Conservation (phyloP, 1,140 invertebrate genomes). For the Proctacanthus coquilletti region DNA sequence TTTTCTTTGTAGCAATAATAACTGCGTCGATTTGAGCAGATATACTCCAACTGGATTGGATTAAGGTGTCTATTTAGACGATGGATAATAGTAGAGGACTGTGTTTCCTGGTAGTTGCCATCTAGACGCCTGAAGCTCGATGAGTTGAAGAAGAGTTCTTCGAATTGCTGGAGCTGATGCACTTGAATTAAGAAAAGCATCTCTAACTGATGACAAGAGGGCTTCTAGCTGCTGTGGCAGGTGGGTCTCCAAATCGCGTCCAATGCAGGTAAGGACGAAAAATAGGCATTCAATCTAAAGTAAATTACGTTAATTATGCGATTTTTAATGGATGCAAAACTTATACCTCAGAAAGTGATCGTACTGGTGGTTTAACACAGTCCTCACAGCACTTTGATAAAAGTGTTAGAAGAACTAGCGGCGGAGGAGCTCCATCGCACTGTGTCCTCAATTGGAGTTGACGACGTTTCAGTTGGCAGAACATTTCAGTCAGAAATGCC, state of each 20-base stretch:
- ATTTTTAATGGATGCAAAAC: neutral
- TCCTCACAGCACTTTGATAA: slow-evolving; percentile 73
- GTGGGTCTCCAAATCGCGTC: slow-evolving; percentile 68
- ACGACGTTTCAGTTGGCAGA: slow-evolving; percentile 63
- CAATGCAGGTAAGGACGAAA: slow-evolving; percentile 70
- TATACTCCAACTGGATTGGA: too few species aligned
- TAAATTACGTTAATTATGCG: slow-evolving; percentile 5
- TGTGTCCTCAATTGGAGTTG: slow-evolving; percentile 50
- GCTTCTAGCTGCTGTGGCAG: slow-evolving; percentile 60
- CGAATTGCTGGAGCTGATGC: slow-evolving; percentile 47
- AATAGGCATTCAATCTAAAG: slow-evolving; percentile 70
- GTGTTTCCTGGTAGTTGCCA: slow-evolving; percentile 79
- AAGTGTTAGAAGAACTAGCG: slow-evolving; percentile 56
- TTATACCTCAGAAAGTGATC: slow-evolving; percentile 53
- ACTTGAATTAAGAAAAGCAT: slow-evolving; percentile 62
- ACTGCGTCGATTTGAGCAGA: too few species aligned
- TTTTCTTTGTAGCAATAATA: too few species aligned
- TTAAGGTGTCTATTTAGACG: slow-evolving; percentile 38
- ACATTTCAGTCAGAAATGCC: slow-evolving; percentile 78
- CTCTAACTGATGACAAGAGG: slow-evolving; percentile 59
- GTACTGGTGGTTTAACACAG: slow-evolving; percentile 60
- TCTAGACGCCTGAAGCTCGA: slow-evolving; percentile 71
- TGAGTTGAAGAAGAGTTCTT: slow-evolving; percentile 70
- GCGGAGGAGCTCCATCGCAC: slow-evolving; percentile 50
- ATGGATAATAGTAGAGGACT: slow-evolving; percentile 77